Percentiles rank a stretch among this genome's conserved stretches.
phyloP scores from a whole-genome alignment of 2,797 vertebrate species.

The Meda fulgida region DNA sequence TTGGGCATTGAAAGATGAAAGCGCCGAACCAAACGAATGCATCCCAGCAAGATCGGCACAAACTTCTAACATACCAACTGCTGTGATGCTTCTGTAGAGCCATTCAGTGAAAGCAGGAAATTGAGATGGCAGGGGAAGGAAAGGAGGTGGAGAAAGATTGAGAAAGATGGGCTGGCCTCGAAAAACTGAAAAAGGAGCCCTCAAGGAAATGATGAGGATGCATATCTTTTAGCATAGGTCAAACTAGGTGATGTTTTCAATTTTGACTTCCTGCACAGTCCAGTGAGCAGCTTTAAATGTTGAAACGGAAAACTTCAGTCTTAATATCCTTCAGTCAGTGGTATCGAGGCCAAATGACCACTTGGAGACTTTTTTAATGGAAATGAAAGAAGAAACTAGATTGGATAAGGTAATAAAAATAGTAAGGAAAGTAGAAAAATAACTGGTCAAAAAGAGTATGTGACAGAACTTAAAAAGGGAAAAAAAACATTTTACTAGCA shows the following conservation, averaged over 20 bases:
- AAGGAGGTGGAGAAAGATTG: neutral
- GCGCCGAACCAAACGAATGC: constrained; percentile 1
- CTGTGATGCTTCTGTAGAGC: constrained; percentile 35
- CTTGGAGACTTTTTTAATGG: constrained; percentile 30
- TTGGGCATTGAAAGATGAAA: constrained; percentile 23
- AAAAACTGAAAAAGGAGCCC: constrained; percentile 29
- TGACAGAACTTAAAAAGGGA: neutral
- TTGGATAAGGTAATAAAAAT: constrained; percentile 4
- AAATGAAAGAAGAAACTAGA: constrained; percentile 23
- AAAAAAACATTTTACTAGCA: neutral
- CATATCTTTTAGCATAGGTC: constrained; percentile 34
- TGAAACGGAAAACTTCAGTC: constrained; percentile 9
- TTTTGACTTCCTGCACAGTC: constrained; percentile 42
- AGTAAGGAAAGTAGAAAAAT: neutral
- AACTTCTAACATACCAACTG: constrained; percentile 44
- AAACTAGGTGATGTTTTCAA: constrained; percentile 50
- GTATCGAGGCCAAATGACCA: constrained; percentile 17
- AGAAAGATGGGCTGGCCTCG: neutral
- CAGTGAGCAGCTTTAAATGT: constrained; percentile 45
- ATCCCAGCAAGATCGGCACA: constrained; percentile 7
- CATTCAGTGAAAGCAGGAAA: constrained; percentile 33
- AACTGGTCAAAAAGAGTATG: neutral
- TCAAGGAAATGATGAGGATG: constrained; percentile 38
- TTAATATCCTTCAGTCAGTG: constrained; percentile 13
- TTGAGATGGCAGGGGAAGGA: constrained; percentile 27